These are phyloP conservation scores for Parnassius glacialis DNA, from an alignment of 2,888 invertebrate genomes.

Conservation along the genomic window DNA sequence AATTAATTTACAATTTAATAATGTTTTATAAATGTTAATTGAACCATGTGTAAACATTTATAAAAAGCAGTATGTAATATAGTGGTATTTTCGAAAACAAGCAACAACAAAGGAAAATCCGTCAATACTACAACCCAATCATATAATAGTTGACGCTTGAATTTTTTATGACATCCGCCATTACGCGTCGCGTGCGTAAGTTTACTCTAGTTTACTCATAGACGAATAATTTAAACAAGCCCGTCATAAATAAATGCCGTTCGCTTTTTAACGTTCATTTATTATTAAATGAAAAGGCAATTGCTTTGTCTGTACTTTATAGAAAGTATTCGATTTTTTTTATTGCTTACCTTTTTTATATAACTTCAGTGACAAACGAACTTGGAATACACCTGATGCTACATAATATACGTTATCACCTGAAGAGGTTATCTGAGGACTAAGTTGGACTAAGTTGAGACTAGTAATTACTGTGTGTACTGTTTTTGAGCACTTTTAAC, in stretches of 20 bases:
- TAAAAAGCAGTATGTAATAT: not conserved
- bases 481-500: too few relatives aligned
- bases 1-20: too few relatives aligned
- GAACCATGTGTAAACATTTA: not conserved
- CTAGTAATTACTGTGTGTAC: too few relatives aligned
- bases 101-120: constrained; percentile 17
- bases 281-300: constrained; percentile 2
- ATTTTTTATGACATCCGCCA: constrained; percentile 23
- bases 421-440: too few relatives aligned
- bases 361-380: too few relatives aligned
- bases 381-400: too few relatives aligned
- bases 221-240: constrained; percentile 39
- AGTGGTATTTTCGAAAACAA: constrained; percentile 16
- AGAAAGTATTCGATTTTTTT: too few relatives aligned
- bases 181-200: constrained; percentile 17
- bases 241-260: constrained; percentile 56
- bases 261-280: constrained; percentile 44
- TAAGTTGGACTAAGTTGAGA: too few relatives aligned
- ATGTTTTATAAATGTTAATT: too few relatives aligned
- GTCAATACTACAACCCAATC: constrained; percentile 16
- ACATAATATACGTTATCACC: too few relatives aligned
- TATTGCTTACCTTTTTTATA: too few relatives aligned
- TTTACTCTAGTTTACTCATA: constrained; percentile 15
- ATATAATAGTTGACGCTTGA: constrained; percentile 22
- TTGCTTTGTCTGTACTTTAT: not conserved